phyloP scores from a whole-genome alignment of 2,888 invertebrate genomes.

The Dasysyrphus albostriatus region DNA sequence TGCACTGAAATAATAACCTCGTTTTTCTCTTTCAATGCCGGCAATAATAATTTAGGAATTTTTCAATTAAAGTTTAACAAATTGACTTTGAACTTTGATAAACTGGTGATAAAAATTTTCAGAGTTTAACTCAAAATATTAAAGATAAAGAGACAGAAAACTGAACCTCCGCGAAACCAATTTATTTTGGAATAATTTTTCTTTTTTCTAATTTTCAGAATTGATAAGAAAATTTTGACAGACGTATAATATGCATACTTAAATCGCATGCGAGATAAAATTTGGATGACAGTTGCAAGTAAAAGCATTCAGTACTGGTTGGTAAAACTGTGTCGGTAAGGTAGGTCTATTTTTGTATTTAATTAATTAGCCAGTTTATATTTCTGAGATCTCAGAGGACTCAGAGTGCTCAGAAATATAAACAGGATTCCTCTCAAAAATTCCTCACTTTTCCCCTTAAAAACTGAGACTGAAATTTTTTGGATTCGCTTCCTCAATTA shows the following conservation, averaged over 20 bases:
- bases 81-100: constrained; percentile 65
- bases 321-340: background rate
- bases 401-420: too few species aligned
- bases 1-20: constrained; percentile 24
- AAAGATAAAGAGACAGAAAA: constrained; percentile 26
- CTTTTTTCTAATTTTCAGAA: background rate
- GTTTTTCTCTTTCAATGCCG: constrained; percentile 4
- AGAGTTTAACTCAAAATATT: constrained; percentile 28
- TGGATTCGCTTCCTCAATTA: too few species aligned
- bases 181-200: constrained; percentile 39
- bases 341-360: too few species aligned
- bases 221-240: constrained; percentile 54
- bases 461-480: too few species aligned
- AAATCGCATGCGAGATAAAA: background rate
- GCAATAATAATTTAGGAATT: background rate
- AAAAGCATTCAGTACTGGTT: background rate
- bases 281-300: background rate
- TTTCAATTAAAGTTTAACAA: constrained; percentile 47
- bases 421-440: too few species aligned
- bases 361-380: too few species aligned
- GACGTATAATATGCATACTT: background rate
- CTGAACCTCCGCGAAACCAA: constrained; percentile 20
- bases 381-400: too few species aligned
- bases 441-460: too few species aligned
- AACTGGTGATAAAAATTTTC: constrained; percentile 6